These are phyloP conservation scores for Himalopsyche kuldschensis DNA, from an alignment of 2,888 invertebrate species.

Conservation along the genomic window DNA sequence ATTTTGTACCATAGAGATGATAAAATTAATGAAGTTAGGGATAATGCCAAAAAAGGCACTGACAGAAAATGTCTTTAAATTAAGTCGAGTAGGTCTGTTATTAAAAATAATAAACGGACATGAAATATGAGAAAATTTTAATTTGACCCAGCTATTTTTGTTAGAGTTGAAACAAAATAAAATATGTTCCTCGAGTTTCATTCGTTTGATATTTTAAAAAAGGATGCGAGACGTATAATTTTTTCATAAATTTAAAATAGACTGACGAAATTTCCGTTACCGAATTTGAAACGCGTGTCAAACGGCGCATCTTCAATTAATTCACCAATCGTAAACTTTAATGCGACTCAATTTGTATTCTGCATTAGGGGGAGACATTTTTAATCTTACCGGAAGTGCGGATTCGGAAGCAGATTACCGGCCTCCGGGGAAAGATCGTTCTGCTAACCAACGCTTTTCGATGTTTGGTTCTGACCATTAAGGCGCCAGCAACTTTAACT, in stretches of 20 bases:
- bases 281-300: not conserved
- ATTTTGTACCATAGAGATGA: no score
- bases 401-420: slow-evolving; percentile 21
- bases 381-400: slow-evolving; percentile 21
- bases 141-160: not conserved
- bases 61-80: no score
- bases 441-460: not conserved
- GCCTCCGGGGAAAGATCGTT: slow-evolving; percentile 15
- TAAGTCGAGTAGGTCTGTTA: not conserved
- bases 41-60: no score
- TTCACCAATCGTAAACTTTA: slow-evolving; percentile 1
- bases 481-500: not conserved
- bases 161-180: not conserved
- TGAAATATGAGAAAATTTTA: not conserved
- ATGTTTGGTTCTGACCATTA: not conserved
- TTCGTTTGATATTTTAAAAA: not conserved
- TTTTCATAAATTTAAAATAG: not conserved
- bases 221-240: not conserved
- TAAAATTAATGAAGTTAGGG: no score
- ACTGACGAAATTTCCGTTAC: not conserved
- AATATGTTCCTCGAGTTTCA: not conserved
- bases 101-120: not conserved
- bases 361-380: slow-evolving; percentile 1
- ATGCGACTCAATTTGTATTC: slow-evolving; percentile 1
- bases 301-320: not conserved